Conservation (phyloP, 2,888 invertebrate genomes). For the Spisula solida region DNA sequence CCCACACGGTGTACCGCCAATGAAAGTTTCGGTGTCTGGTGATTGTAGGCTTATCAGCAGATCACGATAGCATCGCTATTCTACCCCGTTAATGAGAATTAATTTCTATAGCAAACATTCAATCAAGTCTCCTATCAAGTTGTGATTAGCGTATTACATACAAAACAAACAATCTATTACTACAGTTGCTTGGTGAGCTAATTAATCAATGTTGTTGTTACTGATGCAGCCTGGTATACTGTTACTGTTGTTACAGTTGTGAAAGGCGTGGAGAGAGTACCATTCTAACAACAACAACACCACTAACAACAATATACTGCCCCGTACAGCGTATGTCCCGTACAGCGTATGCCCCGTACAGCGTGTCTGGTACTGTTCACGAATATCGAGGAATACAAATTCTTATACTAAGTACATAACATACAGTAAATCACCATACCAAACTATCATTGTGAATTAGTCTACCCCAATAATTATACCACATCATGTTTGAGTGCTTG, state of each 20-base stretch:
- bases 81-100: slow-evolving; percentile 46
- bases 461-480: too few species aligned
- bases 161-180: slow-evolving; percentile 60
- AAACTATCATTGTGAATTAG: too few species aligned
- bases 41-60: slow-evolving; percentile 39
- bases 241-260: slow-evolving; percentile 45
- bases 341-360: too few species aligned
- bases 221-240: slow-evolving; percentile 25
- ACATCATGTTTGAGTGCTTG: too few species aligned
- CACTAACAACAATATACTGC: neutral
- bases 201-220: slow-evolving; percentile 46
- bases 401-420: neutral
- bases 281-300: neutral
- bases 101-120: slow-evolving; percentile 52
- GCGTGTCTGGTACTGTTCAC: too few species aligned
- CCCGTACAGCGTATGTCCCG: neutral
- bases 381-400: too few species aligned
- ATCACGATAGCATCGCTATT: slow-evolving; percentile 37
- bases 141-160: slow-evolving; percentile 57
- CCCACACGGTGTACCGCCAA: neutral
- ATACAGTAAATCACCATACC: too few species aligned
- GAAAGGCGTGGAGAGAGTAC: neutral
- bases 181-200: slow-evolving; percentile 30
- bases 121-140: slow-evolving; percentile 45
- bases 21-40: neutral